Base-by-base conservation (phyloP, 1,140 invertebrate genomes). In the Aphaenogaster floridana region DNA sequence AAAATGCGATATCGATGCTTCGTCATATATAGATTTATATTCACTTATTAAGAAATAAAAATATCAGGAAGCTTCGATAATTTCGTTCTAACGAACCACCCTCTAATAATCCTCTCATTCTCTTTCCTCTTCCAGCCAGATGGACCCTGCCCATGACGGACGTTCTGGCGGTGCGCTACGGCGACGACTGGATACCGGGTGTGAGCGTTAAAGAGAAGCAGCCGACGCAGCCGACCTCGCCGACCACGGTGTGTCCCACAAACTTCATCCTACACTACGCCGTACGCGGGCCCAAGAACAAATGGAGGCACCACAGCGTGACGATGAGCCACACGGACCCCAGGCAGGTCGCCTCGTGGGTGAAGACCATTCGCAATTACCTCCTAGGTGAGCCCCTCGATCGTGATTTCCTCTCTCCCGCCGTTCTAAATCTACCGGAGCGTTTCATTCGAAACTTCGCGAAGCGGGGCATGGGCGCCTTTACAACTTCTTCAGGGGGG, bases 251-350 rank as follows among this genome's bases (percentile, higher is more conserved):
- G 3, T 93, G 95, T 42, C 95, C 95, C 9, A 95, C 96, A 63
- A 96, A 96, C 89, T 96, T 97, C 80, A 96, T 96, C 54, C 95
- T 97, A 3, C 96, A 97, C 89, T 97, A 97, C 93, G 97, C 96
- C 0, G 96, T 96, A n/a, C 94, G 95, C 72, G 95, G 94, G 2
- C 91, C 95, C 21, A 96, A 96, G 86, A 97, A 96, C 91, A 96
- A 95, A 90, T 97, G 96, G 97, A 95, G 96, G 45, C 95, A 97
- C 88, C 95, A 96, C 68, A 96, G 93, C 4, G 93, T 97, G 5
- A 96, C 95, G 7, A 95, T 97, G 91, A 96, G 96, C 87, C 97
- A 97, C 92, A 95, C 95, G 0, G 97, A 97, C 91, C 94, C 96
- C 0, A 93, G 96, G 66, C 96, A 97, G 89, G 95, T 97, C 8